Evolutionary conservation across 2,888 invertebrate genomes (phyloP).

Genomic region (Orchesellides sinensis): DNA sequence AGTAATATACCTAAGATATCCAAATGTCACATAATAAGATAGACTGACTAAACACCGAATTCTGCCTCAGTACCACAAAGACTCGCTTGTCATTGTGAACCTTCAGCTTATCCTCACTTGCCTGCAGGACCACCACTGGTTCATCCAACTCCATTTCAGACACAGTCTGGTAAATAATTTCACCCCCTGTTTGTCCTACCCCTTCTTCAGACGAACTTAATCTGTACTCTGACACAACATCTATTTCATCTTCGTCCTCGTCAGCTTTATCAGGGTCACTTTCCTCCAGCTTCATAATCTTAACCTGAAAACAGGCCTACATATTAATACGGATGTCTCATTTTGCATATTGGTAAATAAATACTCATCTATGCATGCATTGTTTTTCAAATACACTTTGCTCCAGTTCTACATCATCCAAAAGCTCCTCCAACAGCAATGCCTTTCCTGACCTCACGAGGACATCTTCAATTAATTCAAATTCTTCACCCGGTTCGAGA

Average conservation of each 20-base stretch:
- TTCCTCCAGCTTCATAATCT: too few relatives aligned
- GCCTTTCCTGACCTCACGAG: not conserved
- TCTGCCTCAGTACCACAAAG: constrained; percentile 47
- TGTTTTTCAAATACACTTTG: too few relatives aligned
- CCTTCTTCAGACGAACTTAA: not conserved
- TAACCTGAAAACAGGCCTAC: too few relatives aligned
- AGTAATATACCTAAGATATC: not conserved
- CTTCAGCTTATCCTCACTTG: constrained; percentile 33
- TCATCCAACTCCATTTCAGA: constrained; percentile 14
- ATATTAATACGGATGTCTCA: too few relatives aligned
- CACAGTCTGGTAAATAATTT: not conserved
- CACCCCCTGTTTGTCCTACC: not conserved
- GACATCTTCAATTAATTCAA: not conserved
- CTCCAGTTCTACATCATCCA: not conserved
- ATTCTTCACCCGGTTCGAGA: not conserved
- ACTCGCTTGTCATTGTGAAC: constrained; percentile 32
- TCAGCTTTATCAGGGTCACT: too few relatives aligned
- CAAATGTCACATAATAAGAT: too few relatives aligned
- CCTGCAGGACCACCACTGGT: constrained; percentile 23
- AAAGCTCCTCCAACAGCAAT: not conserved
- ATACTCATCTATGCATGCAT: too few relatives aligned
- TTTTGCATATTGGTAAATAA: too few relatives aligned
- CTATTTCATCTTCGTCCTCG: too few relatives aligned
- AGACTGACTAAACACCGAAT: constrained; percentile 31
- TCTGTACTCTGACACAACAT: too few relatives aligned